Evolutionary conservation across 1,140 invertebrate species (phyloP).

Genomic region (Schlechtendalia chinensis): DNA sequence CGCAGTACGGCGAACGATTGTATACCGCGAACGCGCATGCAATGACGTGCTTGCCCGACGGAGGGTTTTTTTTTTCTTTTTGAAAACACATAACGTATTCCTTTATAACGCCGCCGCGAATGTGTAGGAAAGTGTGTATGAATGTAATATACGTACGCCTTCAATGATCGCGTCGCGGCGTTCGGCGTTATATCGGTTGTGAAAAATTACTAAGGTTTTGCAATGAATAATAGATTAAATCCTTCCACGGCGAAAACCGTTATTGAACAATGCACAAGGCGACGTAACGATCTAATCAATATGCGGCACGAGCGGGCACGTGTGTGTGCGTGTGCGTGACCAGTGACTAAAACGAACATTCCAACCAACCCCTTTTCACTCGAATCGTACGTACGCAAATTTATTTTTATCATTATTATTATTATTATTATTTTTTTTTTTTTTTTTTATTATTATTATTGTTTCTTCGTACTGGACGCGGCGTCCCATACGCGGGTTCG

Average conservation of each 20-base stretch:
- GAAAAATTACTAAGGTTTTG: slow-evolving; percentile 17
- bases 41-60: no score
- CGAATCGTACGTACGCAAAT: no score
- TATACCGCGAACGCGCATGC: no score
- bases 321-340: background rate
- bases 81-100: no score
- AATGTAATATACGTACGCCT: no score
- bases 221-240: slow-evolving; percentile 43
- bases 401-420: background rate
- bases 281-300: slow-evolving; percentile 23
- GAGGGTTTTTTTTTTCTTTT: no score
- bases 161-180: no score
- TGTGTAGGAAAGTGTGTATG: background rate
- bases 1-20: no score
- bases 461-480: no score
- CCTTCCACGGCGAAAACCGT: background rate
- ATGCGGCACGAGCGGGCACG: no score
- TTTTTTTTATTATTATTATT: background rate
- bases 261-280: slow-evolving; percentile 6
- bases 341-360: slow-evolving; percentile 28
- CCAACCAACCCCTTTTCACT: slow-evolving; percentile 26
- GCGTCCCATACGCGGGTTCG: no score
- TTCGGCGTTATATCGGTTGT: background rate
- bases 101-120: no score
- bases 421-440: background rate